A percentile compares a stretch with the other conserved stretches of the same genome.
Conservation (phyloP, 2,888 invertebrate genomes). For the Nemapogon koenigi region DNA sequence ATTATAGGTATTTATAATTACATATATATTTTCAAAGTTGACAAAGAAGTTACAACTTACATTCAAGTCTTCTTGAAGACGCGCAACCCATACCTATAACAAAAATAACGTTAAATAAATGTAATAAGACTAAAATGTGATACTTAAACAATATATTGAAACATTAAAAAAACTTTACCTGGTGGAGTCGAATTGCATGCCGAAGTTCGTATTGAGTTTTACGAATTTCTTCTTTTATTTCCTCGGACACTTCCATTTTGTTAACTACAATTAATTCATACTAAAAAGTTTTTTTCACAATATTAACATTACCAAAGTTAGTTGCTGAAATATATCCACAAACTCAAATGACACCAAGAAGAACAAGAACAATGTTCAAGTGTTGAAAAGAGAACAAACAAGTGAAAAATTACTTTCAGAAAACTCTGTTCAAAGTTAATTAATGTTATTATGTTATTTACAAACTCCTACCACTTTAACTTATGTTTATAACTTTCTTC, state of each 20-base stretch:
- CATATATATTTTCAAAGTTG: too few relatives aligned
- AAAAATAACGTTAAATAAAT: slow-evolving; percentile 11
- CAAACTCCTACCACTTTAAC: too few relatives aligned
- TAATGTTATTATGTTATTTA: too few relatives aligned
- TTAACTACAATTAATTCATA: not conserved
- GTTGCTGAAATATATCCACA: too few relatives aligned
- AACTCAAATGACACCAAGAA: too few relatives aligned
- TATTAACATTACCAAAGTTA: too few relatives aligned
- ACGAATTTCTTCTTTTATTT: slow-evolving; percentile 67
- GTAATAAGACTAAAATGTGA: slow-evolving; percentile 10
- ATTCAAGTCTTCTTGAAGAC: slow-evolving; percentile 61
- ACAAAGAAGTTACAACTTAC: too few relatives aligned
- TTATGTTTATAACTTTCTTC: too few relatives aligned
- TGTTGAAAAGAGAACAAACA: too few relatives aligned
- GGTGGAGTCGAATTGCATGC: slow-evolving; percentile 69
- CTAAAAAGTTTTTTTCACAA: not conserved
- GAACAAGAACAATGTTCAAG: too few relatives aligned
- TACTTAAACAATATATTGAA: slow-evolving; percentile 12
- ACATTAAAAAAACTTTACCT: slow-evolving; percentile 44
- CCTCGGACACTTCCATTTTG: slow-evolving; percentile 66
- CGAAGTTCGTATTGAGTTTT: slow-evolving; percentile 66
- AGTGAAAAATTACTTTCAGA: too few relatives aligned
- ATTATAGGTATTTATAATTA: slow-evolving; percentile 4
- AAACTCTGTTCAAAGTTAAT: too few relatives aligned
- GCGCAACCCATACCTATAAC: slow-evolving; percentile 61